Base-by-base conservation (phyloP, 1,140 invertebrate species). In the Protaetia brevitarsis region DNA sequence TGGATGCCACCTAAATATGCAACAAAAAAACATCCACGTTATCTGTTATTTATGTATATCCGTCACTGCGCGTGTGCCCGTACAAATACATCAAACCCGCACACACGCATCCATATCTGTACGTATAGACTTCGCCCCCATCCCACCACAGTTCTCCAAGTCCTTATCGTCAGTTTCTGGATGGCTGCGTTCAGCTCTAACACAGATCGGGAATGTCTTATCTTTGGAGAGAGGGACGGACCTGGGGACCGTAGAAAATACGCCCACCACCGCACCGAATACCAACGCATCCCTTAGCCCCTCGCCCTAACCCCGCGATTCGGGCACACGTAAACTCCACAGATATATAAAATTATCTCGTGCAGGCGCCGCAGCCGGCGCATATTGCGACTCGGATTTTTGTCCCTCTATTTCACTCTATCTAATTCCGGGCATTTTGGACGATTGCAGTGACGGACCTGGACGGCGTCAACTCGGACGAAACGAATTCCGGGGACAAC, bases 401-500 rank as follows among this genome's bases (percentile, higher is more conserved):
- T 19, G 21, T 8, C 45, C 21, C 45, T 56, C 45, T 56, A 13
- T 56, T 13, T 7, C 1, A 2, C 45, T 56, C 16, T 16, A 4
- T 2, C 26, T 59, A 29, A 34, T 59, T 27, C 21, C 11, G 19
- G 0, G 3, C 16, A 21, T 30, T 59, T 59, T 59, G 2, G 41
- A 23, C 30, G 16, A 30, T 78, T 67, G 1, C 72, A 79, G 76
- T 81, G 71, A 72, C 77, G 11, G 82, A 82, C 68, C 69, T 81
- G 13, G 79, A 79, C 56, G 86, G 86, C 64, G 79, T 85, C 16
- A 85, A 88, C 70, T 87, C 87, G 65, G 85, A 87, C 71, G 84
- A 87, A 74, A 86, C 84, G 28, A 89, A 89, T 74, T 89, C 87
- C 66, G 88, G 89, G 58, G 89, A 90, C 65, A 92, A 91, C 69